Evolutionary conservation across 2,888 invertebrate species (phyloP).

Genomic region (Parnassius smintheus): DNA sequence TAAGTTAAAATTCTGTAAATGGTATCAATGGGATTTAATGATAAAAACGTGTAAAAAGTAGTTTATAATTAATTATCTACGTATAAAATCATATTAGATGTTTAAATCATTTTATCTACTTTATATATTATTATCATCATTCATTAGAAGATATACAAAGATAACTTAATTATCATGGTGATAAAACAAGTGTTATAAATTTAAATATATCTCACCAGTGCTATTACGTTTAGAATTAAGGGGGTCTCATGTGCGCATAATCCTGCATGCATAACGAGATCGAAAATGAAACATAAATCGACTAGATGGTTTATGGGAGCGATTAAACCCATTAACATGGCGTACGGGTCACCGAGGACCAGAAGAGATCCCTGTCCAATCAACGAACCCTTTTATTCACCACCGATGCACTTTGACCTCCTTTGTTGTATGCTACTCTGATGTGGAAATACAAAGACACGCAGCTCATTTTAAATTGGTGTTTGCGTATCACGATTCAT

Average conservation of each 20-base stretch:
- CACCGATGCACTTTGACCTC: slow-evolving; percentile 17
- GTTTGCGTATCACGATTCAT: slow-evolving; percentile 76
- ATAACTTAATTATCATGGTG: neutral
- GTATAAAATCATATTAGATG: too few species aligned
- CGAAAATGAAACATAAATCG: slow-evolving; percentile 81
- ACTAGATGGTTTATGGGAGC: slow-evolving; percentile 69
- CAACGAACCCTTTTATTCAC: slow-evolving; percentile 27
- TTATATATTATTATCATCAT: too few species aligned
- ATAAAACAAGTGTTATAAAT: slow-evolving; percentile 42
- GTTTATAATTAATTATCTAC: too few species aligned
- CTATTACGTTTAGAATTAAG: slow-evolving; percentile 55
- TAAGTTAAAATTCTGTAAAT: too few species aligned
- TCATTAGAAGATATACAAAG: too few species aligned
- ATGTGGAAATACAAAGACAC: slow-evolving; percentile 47
- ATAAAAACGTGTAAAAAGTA: too few species aligned
- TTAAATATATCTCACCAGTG: slow-evolving; percentile 59
- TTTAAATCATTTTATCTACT: too few species aligned
- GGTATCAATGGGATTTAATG: too few species aligned
- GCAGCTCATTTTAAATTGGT: slow-evolving; percentile 58
- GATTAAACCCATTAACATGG: slow-evolving; percentile 79
- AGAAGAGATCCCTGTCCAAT: slow-evolving; percentile 41
- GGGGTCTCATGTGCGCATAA: slow-evolving; percentile 63
- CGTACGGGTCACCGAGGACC: slow-evolving; percentile 62
- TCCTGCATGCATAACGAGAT: slow-evolving; percentile 75
- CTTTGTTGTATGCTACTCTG: slow-evolving; percentile 32